Evolutionary conservation across 2,888 invertebrate genomes (phyloP), one percentile per base, ranked within the genome.

Genomic region (Eurois occulta): DNA sequence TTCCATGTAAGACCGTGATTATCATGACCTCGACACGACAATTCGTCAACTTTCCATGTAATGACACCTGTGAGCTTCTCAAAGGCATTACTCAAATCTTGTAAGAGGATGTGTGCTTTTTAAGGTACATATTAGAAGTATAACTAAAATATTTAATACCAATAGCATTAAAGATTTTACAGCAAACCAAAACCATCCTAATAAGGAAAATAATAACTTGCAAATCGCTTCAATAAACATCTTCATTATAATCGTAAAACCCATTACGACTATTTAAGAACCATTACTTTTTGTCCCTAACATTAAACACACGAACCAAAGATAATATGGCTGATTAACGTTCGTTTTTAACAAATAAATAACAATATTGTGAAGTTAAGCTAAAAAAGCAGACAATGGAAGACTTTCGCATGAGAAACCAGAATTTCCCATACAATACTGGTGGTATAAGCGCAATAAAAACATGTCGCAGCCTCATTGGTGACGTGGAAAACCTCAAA

Each of bases 381-480:
- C 55, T 84, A 82, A 85, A 90, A 90, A 90, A 88, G 46, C 74
- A 84, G 83, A 93, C 93, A 93, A 93, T 93, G 77, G 90, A 81
- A 88, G 91, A 95, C 95, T 95, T 96, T 95, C 96, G 94, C 95
- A 96, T 95, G 96, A 92, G 96, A 96, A 96, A 92, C 93, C 88
- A 90, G 83, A 90, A 91, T 92, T 96, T 96, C 95, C 93, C 95
- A 96, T 94, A 93, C 94, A 91, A 91, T 93, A 93, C 91, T 92
- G 92, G 72, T 89, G 87, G 92, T 91, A 88, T 91, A 91, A 87
- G 89, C 86, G 91, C 91, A 93, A 93, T 95, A 95, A 95, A 94
- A 93, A 87, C 90, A 86, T 91, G 92, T 92, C 93, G 91, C 91
- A 90, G 90, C 91, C 89, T 91, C 89, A 87, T 89, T 88, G 90